phyloP scores from a whole-genome alignment of 2,888 invertebrate species.

The Aphrophora alni region DNA sequence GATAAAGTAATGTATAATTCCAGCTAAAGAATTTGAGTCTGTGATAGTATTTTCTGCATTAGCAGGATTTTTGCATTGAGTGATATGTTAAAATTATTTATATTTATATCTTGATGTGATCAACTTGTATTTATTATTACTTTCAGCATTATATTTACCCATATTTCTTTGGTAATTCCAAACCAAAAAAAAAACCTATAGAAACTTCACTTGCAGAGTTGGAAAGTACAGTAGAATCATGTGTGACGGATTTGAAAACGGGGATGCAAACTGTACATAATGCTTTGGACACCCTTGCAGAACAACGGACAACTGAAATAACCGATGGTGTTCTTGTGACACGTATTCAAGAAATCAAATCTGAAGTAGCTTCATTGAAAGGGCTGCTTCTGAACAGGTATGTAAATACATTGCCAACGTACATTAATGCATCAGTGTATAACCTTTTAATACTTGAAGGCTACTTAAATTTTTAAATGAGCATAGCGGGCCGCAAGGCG shows the following conservation, averaged over 20 bases:
- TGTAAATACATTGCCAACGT: neutral
- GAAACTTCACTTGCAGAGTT: slow-evolving; percentile 36
- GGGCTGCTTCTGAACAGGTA: slow-evolving; percentile 46
- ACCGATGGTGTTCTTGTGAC: slow-evolving; percentile 17
- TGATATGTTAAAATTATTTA: too few relatives aligned
- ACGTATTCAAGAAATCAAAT: slow-evolving; percentile 45
- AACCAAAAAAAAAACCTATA: slow-evolving; percentile 35
- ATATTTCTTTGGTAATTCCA: slow-evolving; percentile 41
- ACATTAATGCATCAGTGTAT: neutral
- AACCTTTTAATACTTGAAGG: too few relatives aligned
- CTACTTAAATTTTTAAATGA: too few relatives aligned
- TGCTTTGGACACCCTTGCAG: slow-evolving; percentile 41
- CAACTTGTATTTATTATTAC: too few relatives aligned
- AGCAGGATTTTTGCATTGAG: too few relatives aligned
- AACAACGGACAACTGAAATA: slow-evolving; percentile 29
- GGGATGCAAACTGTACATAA: slow-evolving; percentile 40
- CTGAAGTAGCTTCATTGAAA: slow-evolving; percentile 45
- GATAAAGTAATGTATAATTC: too few relatives aligned
- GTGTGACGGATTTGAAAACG: slow-evolving; percentile 36
- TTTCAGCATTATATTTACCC: slow-evolving; percentile 45
- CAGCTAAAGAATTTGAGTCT: too few relatives aligned
- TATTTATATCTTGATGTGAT: too few relatives aligned
- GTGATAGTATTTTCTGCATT: too few relatives aligned
- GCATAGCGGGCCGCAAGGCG: too few relatives aligned
- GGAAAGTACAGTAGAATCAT: slow-evolving; percentile 37